A percentile compares a stretch with the other conserved stretches of the same genome.
Evolutionary conservation across 2,113 vertebrate genomes (phyloP).

Genomic region (Ciconia maguari): DNA sequence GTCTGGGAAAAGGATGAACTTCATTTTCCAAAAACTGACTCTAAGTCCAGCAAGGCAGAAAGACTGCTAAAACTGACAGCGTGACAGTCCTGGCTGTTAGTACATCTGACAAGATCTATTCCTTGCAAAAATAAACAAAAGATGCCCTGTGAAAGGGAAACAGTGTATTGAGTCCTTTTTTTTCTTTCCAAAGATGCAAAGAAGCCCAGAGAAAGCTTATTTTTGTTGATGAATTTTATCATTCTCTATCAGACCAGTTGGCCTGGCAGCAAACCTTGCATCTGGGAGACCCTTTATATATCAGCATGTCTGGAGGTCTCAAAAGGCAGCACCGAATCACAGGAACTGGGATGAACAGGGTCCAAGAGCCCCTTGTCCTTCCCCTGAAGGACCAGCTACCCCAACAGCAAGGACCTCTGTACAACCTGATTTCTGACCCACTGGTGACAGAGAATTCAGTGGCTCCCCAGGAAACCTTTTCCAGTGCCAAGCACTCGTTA

Average conservation of each 20-base stretch:
- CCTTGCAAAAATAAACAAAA: neutral
- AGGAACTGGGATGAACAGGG: neutral
- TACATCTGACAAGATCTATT: neutral
- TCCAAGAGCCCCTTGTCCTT: neutral
- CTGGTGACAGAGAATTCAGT: neutral
- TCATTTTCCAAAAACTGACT: neutral
- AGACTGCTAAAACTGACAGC: neutral
- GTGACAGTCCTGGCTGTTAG: neutral
- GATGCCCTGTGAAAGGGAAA: neutral
- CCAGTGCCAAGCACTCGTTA: neutral
- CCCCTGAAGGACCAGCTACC: neutral
- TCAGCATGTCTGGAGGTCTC: neutral
- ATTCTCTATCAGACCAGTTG: neutral
- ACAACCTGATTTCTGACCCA: neutral
- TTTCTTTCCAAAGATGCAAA: neutral
- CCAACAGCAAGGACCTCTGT: rapidly evolving
- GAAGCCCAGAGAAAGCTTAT: neutral
- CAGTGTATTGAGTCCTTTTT: neutral
- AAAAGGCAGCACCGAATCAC: neutral
- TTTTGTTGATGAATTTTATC: neutral
- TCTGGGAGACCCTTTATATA: neutral
- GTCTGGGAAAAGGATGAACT: neutral
- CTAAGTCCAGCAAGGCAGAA: neutral
- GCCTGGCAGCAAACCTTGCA: neutral
- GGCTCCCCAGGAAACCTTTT: neutral